These are phyloP conservation scores for Aphodius sticticus DNA, from an alignment of 2,888 invertebrate species.

Conservation along the genomic window DNA sequence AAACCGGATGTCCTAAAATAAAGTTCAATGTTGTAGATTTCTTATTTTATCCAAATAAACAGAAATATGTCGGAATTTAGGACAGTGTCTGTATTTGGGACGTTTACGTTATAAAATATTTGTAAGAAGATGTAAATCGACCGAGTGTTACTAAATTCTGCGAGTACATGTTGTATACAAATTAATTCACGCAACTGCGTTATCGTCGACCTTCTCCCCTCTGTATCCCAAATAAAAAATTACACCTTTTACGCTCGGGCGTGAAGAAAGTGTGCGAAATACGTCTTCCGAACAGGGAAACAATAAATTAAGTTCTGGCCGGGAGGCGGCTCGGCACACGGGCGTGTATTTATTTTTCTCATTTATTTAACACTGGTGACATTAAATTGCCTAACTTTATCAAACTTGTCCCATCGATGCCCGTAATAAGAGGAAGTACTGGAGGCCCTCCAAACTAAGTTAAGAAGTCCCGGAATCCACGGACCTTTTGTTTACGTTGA, in stretches of 20 bases:
- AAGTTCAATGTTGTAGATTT: too few species aligned
- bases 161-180: background rate
- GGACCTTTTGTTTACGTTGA: background rate
- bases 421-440: background rate
- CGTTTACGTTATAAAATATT: too few species aligned
- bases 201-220: background rate
- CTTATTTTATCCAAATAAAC: too few species aligned
- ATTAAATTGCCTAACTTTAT: slow-evolving; percentile 4
- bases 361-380: slow-evolving; percentile 4
- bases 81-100: too few species aligned
- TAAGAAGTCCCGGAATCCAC: background rate
- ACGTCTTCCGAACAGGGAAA: background rate
- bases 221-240: background rate
- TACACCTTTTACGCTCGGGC: background rate
- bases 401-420: slow-evolving; percentile 4
- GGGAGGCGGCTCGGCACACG: background rate
- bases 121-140: too few species aligned
- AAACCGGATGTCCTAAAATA: too few species aligned
- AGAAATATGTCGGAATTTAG: too few species aligned
- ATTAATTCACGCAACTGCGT: background rate
- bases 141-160: background rate
- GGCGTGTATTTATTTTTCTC: background rate
- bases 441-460: slow-evolving; percentile 4
- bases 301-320: background rate
- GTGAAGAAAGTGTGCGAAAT: background rate